These are phyloP conservation scores for Aphelinus certus DNA, from an alignment of 1,140 invertebrate species.

Conservation along the genomic window DNA sequence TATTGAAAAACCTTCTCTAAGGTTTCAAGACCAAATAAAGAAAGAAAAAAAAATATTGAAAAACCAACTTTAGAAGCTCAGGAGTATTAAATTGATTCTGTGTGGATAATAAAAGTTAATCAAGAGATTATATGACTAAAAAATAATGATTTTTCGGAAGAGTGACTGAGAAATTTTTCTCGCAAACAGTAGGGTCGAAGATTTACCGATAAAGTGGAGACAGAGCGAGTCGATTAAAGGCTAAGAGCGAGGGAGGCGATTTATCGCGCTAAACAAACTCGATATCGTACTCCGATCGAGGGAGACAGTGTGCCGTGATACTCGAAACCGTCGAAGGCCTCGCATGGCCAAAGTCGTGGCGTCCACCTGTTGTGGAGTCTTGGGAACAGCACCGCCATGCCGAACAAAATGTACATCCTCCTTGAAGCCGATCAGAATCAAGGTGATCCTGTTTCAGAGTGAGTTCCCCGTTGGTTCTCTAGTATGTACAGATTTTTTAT, in stretches of 20 bases:
- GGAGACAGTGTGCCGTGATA: conserved; percentile 40
- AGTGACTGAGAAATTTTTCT: conserved; percentile 15
- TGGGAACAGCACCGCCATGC: conserved; percentile 2
- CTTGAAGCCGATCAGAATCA: conserved; percentile 39
- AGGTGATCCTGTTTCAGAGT: conserved; percentile 45
- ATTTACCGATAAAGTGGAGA: conserved; percentile 14
- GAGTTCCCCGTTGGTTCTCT: background rate
- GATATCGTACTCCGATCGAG: background rate
- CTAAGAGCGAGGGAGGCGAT: conserved; percentile 1
- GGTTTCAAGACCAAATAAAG: too few relatives aligned
- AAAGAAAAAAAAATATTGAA: too few relatives aligned
- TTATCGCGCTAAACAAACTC: conserved; percentile 27
- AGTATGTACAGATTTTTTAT: too few relatives aligned
- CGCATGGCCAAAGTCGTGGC: conserved; percentile 15
- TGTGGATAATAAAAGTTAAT: too few relatives aligned
- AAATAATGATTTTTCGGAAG: too few relatives aligned
- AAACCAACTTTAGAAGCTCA: too few relatives aligned
- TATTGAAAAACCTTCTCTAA: too few relatives aligned
- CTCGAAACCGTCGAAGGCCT: conserved; percentile 53
- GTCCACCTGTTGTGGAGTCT: conserved; percentile 47
- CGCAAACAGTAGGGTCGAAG: conserved; percentile 27
- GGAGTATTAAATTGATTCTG: too few relatives aligned
- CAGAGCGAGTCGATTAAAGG: background rate
- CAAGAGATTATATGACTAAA: too few relatives aligned
- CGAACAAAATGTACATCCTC: conserved; percentile 40